phyloP scores from a whole-genome alignment of 2,797 vertebrate genomes.

The Dryobates pubescens region DNA sequence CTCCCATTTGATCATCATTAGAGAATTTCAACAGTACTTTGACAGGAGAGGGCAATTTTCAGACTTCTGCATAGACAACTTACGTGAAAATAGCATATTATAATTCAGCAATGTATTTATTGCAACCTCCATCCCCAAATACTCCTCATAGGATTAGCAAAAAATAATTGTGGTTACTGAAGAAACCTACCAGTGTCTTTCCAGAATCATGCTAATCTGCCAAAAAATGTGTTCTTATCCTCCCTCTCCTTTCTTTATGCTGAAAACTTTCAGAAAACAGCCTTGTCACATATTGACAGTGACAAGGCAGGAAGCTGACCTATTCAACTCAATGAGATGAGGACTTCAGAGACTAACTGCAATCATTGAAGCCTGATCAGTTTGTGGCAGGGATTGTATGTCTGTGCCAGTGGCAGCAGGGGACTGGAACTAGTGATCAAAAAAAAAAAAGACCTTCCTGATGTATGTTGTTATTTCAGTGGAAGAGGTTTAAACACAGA shows the following conservation, averaged over 20 bases:
- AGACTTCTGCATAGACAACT: not conserved
- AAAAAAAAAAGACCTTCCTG: not conserved
- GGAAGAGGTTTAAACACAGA: not conserved
- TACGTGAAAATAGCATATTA: not conserved
- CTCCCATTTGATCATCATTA: not conserved
- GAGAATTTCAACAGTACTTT: not conserved
- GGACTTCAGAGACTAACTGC: slow-evolving; percentile 26
- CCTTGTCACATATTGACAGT: slow-evolving; percentile 41
- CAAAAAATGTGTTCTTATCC: slow-evolving; percentile 18
- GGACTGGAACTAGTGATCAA: not conserved
- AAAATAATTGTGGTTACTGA: not conserved
- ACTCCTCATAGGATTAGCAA: not conserved
- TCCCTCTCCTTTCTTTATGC: not conserved
- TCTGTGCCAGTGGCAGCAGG: not conserved
- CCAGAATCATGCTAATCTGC: not conserved
- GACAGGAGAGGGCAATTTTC: not conserved
- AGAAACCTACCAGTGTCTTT: not conserved
- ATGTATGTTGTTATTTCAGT: not conserved
- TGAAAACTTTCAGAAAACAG: slow-evolving; percentile 39
- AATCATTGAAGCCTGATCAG: slow-evolving; percentile 4
- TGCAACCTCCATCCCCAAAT: not conserved
- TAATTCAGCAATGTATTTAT: not conserved
- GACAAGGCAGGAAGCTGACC: not conserved
- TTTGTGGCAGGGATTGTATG: not conserved
- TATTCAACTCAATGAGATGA: slow-evolving; percentile 2